These are phyloP conservation scores for Pygoscelis adeliae DNA, from an alignment of 2,113 vertebrate species.

Conservation along the genomic window DNA sequence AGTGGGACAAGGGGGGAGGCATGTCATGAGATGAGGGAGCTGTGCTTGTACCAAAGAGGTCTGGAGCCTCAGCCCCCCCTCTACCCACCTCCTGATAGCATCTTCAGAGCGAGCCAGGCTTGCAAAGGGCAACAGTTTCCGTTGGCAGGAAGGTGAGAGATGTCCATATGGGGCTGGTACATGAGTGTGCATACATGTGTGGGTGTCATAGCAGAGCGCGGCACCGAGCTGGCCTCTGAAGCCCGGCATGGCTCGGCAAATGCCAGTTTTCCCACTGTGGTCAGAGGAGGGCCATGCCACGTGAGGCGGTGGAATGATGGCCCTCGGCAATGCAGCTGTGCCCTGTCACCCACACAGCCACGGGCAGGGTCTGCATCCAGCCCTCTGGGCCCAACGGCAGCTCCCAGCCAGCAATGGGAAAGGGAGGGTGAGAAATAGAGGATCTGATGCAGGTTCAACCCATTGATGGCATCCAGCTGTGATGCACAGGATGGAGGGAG, in stretches of 20 bases:
- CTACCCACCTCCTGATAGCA: conserved; percentile 41
- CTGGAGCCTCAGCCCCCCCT: not conserved
- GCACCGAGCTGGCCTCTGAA: not conserved
- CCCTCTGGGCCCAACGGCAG: not conserved
- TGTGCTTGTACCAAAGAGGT: not conserved
- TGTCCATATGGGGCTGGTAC: not conserved
- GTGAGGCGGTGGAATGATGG: accelerated
- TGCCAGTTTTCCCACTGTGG: not conserved
- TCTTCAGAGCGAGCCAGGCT: not conserved
- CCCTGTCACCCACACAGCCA: accelerated
- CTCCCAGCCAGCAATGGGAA: not conserved
- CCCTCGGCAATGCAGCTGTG: not conserved
- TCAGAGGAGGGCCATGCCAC: not conserved
- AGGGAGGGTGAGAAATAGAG: not conserved
- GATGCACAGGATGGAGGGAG: not conserved
- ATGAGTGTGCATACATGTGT: not conserved
- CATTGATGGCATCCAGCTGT: not conserved
- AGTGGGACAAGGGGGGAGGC: not conserved
- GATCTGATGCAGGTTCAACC: not conserved
- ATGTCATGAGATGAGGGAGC: not conserved
- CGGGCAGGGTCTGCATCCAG: not conserved
- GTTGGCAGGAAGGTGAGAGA: not conserved
- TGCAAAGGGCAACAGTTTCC: conserved; percentile 53
- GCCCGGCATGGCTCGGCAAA: not conserved
- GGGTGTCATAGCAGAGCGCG: not conserved